Conservation (phyloP, 2,888 invertebrate species). For the Ametastegia equiseti region DNA sequence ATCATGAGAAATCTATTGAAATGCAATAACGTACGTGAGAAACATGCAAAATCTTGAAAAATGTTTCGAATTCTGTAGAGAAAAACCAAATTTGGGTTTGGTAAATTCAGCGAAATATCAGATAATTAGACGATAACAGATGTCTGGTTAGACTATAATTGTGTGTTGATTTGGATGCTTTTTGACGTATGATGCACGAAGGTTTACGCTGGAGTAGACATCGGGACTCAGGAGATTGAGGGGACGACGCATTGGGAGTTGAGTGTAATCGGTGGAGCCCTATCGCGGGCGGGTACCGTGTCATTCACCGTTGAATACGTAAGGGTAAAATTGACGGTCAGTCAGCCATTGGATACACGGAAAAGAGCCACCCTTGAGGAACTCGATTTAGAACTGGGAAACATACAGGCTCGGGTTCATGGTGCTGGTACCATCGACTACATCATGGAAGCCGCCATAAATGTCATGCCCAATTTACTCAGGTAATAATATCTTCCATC, state of each 20-base stretch:
- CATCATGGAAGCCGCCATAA: conserved; percentile 87
- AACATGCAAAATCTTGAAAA: neutral
- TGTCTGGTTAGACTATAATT: conserved; percentile 56
- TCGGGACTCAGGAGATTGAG: conserved; percentile 88
- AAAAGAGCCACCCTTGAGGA: conserved; percentile 85
- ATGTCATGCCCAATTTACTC: conserved; percentile 90
- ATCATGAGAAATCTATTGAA: neutral
- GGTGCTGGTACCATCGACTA: conserved; percentile 94
- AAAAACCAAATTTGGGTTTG: too few species aligned
- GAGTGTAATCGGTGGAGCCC: conserved; percentile 81
- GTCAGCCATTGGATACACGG: conserved; percentile 88
- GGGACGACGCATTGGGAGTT: conserved; percentile 90
- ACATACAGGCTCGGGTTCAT: conserved; percentile 89
- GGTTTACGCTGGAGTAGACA: conserved; percentile 81
- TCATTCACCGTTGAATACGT: conserved; percentile 90
- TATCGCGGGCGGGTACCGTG: conserved; percentile 85
- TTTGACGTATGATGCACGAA: conserved; percentile 50
- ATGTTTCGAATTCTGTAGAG: neutral
- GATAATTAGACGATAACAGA: too few species aligned
- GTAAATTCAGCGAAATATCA: neutral
- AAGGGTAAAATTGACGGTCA: conserved; percentile 82
- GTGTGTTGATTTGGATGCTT: conserved; percentile 1
- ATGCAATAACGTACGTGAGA: too few species aligned
- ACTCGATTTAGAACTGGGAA: conserved; percentile 88
- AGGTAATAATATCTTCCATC: conserved; percentile 74